phyloP scores from a whole-genome alignment of 1,140 invertebrate genomes.

The Penaeus chinensis region DNA sequence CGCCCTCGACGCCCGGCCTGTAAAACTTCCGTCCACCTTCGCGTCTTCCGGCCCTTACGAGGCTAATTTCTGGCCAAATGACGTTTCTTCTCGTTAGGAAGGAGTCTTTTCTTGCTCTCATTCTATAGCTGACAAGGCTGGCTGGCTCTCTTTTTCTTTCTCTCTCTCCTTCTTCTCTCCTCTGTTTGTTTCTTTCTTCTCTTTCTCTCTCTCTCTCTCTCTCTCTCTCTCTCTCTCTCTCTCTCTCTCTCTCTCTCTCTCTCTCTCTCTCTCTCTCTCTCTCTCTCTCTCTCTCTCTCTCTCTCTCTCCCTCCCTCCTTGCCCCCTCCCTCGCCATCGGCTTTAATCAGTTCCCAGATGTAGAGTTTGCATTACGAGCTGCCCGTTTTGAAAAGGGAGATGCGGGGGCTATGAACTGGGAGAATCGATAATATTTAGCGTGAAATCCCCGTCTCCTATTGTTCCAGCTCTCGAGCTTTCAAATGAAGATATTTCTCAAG shows the following conservation, averaged over 20 bases:
- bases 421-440: constrained; percentile 62
- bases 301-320: not conserved
- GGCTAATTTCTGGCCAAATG: too few relatives aligned
- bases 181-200: not conserved
- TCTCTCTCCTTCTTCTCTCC: constrained; percentile 1
- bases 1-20: too few relatives aligned
- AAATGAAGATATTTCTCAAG: constrained; percentile 62
- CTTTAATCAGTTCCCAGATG: constrained; percentile 59
- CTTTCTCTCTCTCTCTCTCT: not conserved
- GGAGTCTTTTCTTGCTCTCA: too few relatives aligned
- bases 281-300: constrained; percentile 43
- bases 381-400: constrained; percentile 21
- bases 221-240: not conserved
- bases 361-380: constrained; percentile 50
- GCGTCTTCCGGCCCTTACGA: too few relatives aligned
- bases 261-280: constrained; percentile 45
- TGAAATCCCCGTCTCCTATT: constrained; percentile 59
- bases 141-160: not conserved
- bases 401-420: constrained; percentile 34
- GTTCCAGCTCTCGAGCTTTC: constrained; percentile 54
- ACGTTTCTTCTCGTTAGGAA: too few relatives aligned
- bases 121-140: not conserved
- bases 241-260: constrained; percentile 27
- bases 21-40: too few relatives aligned
- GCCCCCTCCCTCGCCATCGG: constrained; percentile 21